phyloP scores from a whole-genome alignment of 2,797 vertebrate genomes.

The Oryzias dopingdopingensis region DNA sequence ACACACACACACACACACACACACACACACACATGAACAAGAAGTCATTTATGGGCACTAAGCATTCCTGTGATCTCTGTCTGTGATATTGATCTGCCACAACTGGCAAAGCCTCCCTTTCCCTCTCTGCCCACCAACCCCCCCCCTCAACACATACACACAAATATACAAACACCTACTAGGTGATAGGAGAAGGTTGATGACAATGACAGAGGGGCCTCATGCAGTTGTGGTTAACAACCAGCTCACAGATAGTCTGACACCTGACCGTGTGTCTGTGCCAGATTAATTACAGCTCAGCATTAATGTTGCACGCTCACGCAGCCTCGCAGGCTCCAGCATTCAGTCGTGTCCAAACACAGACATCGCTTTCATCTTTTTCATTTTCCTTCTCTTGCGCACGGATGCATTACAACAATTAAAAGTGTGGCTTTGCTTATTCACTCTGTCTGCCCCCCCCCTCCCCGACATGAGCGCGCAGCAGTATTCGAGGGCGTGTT shows the following conservation, averaged over 20 bases:
- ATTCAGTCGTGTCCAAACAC: conserved; percentile 15
- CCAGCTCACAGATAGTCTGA: conserved; percentile 27
- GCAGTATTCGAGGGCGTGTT: conserved; percentile 71
- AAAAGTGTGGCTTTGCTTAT: conserved; percentile 22
- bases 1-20: conserved; percentile 17
- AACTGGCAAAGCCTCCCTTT: conserved; percentile 40
- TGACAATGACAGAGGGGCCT: conserved; percentile 48
- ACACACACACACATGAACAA: conserved; percentile 17
- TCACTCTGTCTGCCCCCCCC: conserved; percentile 28
- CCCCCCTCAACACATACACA: conserved; percentile 5
- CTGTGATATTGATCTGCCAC: conserved; percentile 62
- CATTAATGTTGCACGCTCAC: neutral
- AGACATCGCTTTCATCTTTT: conserved; percentile 44
- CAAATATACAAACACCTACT: conserved; percentile 16
- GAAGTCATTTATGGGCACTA: conserved; percentile 59
- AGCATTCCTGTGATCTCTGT: conserved; percentile 68
- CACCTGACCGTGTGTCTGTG: neutral
- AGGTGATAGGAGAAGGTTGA: conserved; percentile 27
- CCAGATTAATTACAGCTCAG: conserved; percentile 6
- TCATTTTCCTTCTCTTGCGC: conserved; percentile 20
- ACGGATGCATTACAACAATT: conserved; percentile 40
- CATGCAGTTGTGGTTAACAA: conserved; percentile 38
- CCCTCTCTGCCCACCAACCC: conserved; percentile 8
- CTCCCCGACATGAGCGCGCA: conserved; percentile 47
- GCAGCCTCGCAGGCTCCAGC: conserved; percentile 2